phyloP scores from a whole-genome alignment of 2,113 vertebrate species.

The Tachuris rubrigastra region DNA sequence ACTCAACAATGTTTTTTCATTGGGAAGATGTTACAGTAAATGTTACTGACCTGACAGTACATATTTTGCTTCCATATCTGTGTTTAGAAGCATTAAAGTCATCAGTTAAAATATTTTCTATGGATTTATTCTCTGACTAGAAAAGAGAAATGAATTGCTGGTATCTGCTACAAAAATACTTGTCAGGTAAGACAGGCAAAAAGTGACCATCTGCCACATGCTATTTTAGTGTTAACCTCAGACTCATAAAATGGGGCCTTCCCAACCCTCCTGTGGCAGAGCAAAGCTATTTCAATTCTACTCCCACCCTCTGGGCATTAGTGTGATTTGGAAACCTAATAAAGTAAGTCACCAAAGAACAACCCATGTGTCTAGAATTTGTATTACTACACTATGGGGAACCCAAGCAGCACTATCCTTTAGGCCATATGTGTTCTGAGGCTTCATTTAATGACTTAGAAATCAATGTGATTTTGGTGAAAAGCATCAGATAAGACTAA shows the following conservation, averaged over 20 bases:
- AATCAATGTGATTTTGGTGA: slow-evolving; percentile 51
- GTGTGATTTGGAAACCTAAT: slow-evolving; percentile 68
- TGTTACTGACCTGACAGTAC: background rate
- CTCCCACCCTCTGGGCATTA: slow-evolving; percentile 57
- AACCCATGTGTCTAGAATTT: slow-evolving; percentile 59
- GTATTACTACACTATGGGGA: slow-evolving; percentile 47
- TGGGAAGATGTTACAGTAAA: background rate
- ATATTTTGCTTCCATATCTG: background rate
- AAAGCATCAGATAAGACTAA: background rate
- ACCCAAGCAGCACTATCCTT: background rate
- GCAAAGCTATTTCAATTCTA: slow-evolving; percentile 65
- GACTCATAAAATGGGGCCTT: slow-evolving; percentile 32
- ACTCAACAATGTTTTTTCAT: background rate
- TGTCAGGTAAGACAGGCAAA: slow-evolving; percentile 3
- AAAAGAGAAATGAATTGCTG: background rate
- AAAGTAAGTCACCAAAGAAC: slow-evolving; percentile 67
- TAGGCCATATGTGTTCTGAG: slow-evolving; percentile 54
- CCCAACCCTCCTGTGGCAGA: slow-evolving; percentile 25
- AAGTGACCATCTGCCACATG: slow-evolving; percentile 66
- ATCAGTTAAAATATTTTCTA: background rate
- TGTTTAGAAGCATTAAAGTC: background rate
- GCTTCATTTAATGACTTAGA: slow-evolving; percentile 38
- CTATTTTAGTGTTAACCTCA: slow-evolving; percentile 58
- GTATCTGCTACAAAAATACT: background rate
- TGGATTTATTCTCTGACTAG: background rate